These are phyloP conservation scores for Fregetta grallaria DNA, from an alignment of 2,113 vertebrate genomes.

Conservation along the genomic window DNA sequence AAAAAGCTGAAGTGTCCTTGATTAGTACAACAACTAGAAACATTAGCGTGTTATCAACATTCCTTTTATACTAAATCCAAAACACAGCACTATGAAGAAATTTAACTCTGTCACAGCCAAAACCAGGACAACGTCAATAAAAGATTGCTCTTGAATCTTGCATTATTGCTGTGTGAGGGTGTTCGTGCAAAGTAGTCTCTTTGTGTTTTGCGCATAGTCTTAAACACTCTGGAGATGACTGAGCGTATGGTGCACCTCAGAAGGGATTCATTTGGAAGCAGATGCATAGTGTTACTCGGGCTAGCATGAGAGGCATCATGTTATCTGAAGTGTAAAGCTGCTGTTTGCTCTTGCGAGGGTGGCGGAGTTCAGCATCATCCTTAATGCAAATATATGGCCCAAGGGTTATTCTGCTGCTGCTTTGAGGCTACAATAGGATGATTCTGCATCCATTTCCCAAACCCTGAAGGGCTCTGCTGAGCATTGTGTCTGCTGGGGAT, in stretches of 20 bases:
- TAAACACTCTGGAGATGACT: background rate
- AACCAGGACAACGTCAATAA: too few species aligned
- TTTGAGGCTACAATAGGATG: background rate
- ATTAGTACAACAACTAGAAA: too few species aligned
- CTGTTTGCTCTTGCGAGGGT: background rate
- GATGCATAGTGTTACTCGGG: background rate
- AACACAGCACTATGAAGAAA: too few species aligned
- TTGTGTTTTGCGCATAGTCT: background rate
- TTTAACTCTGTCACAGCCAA: too few species aligned
- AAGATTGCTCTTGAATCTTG: background rate
- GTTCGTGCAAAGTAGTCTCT: background rate
- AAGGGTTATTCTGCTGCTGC: background rate
- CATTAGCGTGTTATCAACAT: too few species aligned
- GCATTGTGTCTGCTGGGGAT: background rate
- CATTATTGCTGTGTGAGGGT: fast-evolving
- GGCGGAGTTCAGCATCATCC: background rate
- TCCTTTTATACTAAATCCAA: too few species aligned
- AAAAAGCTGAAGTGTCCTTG: too few species aligned
- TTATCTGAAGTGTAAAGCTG: background rate
- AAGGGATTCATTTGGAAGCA: background rate
- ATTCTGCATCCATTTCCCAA: background rate
- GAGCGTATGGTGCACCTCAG: background rate
- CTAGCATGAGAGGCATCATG: background rate
- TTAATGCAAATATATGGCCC: background rate
- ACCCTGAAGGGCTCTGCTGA: background rate